A percentile compares a stretch with the other conserved stretches of the same genome.
phyloP scores from a whole-genome alignment of 2,113 vertebrate genomes.

The Trematocara variabile region DNA sequence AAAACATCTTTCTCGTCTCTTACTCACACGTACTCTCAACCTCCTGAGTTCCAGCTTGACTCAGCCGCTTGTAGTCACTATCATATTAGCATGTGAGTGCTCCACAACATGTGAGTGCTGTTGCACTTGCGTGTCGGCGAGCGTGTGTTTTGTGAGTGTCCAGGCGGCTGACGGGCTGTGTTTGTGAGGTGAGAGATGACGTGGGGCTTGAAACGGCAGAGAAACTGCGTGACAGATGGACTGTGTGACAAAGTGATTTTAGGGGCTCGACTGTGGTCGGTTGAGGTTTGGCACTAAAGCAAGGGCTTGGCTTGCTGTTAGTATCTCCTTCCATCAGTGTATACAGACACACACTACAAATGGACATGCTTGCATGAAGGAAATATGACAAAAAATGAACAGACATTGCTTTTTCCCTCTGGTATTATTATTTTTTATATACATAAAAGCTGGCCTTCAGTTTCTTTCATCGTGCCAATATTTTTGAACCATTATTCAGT shows the following conservation, averaged over 20 bases:
- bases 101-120: not conserved
- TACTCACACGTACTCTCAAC: constrained; percentile 6
- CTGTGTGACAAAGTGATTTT: constrained; percentile 36
- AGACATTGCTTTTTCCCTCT: not conserved
- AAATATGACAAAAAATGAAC: not conserved
- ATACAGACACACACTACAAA: not conserved
- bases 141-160: not conserved
- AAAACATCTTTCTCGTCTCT: not conserved
- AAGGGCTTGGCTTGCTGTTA: not conserved
- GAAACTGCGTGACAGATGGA: constrained; percentile 40
- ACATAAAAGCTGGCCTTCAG: not conserved
- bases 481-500: constrained; percentile 11
- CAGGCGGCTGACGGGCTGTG: not conserved
- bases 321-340: not conserved
- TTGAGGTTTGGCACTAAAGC: constrained; percentile 25
- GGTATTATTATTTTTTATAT: not conserved
- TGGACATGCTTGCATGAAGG: not conserved
- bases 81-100: not conserved
- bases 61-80: not conserved
- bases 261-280: constrained; percentile 5
- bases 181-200: constrained; percentile 36
- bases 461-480: not conserved
- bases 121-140: not conserved
- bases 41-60: not conserved
- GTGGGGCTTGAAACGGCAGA: not conserved